A percentile compares a stretch with the other conserved stretches of the same genome.
phyloP scores from a whole-genome alignment of 2,888 invertebrate species.

The Meta bourneti region DNA sequence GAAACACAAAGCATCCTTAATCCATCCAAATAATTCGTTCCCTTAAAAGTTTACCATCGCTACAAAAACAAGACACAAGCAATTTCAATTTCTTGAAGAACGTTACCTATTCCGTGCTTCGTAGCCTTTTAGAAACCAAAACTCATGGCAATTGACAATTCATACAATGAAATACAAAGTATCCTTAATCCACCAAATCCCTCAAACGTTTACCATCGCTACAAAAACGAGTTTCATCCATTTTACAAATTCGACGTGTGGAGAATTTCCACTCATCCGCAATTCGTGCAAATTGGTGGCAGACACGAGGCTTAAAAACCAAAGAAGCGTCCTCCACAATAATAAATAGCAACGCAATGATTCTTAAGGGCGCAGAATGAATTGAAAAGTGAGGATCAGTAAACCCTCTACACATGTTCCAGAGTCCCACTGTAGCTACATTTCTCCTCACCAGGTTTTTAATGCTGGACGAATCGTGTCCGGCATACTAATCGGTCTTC shows the following conservation, averaged over 20 bases:
- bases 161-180: too few relatives aligned
- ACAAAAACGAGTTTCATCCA: not conserved
- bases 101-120: too few relatives aligned
- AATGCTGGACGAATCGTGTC: not conserved
- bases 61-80: too few relatives aligned
- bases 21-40: too few relatives aligned
- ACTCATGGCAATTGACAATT: too few relatives aligned
- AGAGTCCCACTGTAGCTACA: not conserved
- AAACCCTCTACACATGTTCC: constrained; percentile 7
- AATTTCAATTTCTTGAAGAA: too few relatives aligned
- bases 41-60: too few relatives aligned
- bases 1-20: too few relatives aligned
- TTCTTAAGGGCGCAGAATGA: not conserved
- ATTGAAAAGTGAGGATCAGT: not conserved
- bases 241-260: not conserved
- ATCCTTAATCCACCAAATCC: too few relatives aligned
- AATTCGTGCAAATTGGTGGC: not conserved
- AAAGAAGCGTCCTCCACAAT: not conserved
- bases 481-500: constrained; percentile 22
- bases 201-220: too few relatives aligned
- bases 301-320: not conserved
- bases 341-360: not conserved
- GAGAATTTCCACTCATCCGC: not conserved
- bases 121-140: too few relatives aligned
- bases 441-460: not conserved